These are phyloP conservation scores for Tichodroma muraria DNA, from an alignment of 2,113 vertebrate genomes.

Conservation along the genomic window DNA sequence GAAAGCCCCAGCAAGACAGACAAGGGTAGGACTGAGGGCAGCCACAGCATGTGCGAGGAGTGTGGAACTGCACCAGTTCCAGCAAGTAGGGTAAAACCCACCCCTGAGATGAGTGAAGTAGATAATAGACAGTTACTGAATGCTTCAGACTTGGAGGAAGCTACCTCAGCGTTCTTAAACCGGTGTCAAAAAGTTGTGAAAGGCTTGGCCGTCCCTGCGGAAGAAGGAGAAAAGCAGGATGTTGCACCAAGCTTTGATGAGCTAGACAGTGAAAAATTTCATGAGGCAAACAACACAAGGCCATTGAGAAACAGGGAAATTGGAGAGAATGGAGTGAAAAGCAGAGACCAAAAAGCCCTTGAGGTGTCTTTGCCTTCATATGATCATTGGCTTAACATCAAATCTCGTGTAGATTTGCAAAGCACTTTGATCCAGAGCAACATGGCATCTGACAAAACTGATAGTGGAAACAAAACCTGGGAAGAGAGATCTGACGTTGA, in stretches of 20 bases:
- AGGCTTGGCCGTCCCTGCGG: conserved; percentile 8
- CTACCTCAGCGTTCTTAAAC: background rate
- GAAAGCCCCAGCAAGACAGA: conserved; percentile 35
- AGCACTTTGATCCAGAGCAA: background rate
- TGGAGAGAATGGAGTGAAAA: background rate
- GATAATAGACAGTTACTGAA: conserved; percentile 17
- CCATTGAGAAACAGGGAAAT: background rate
- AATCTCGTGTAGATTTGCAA: background rate
- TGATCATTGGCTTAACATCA: background rate
- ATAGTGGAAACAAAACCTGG: background rate
- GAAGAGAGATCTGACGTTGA: background rate
- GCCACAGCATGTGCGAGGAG: background rate
- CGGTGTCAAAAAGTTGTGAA: conserved; percentile 25
- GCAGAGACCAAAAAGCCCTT: background rate
- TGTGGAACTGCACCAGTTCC: conserved; percentile 10
- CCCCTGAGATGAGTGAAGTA: background rate
- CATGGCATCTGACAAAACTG: background rate
- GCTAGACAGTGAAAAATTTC: background rate
- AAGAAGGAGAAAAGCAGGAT: conserved; percentile 44
- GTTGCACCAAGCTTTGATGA: conserved; percentile 14
- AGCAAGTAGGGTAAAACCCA: conserved; percentile 17
- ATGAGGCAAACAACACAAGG: background rate
- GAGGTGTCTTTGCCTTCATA: background rate
- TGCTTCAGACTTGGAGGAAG: background rate
- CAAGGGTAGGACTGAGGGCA: conserved; percentile 22